Evolutionary conservation across 2,888 invertebrate genomes (phyloP).

Genomic region (Drosophila lutescens): DNA sequence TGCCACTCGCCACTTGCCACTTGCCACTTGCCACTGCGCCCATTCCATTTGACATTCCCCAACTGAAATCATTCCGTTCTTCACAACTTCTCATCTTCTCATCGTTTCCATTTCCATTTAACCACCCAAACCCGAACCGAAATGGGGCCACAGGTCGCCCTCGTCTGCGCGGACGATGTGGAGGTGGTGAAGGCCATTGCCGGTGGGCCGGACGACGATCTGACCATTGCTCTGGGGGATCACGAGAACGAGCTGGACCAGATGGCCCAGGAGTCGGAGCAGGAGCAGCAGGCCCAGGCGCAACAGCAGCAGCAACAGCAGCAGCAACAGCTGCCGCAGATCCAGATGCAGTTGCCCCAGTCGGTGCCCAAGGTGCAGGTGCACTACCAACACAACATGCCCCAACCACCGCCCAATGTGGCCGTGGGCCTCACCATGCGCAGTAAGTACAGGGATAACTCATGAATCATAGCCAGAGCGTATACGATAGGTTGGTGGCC

Average conservation of each 20-base stretch:
- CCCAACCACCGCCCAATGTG: constrained; percentile 60
- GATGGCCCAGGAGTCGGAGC: constrained; percentile 90
- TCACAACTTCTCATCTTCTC: not conserved
- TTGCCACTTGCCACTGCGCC: constrained; percentile 46
- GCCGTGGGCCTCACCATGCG: constrained; percentile 72
- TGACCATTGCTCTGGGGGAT: constrained; percentile 83
- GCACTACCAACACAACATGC: constrained; percentile 84
- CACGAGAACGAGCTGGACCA: constrained; percentile 89
- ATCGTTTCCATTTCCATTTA: not conserved
- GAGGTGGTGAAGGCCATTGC: constrained; percentile 88
- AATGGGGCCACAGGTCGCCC: constrained; percentile 76
- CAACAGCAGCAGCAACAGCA: constrained; percentile 86
- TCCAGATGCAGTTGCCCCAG: constrained; percentile 36
- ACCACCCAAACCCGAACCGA: not conserved
- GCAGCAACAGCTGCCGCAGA: constrained; percentile 62
- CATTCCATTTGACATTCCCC: constrained; percentile 47
- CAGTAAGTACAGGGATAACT: constrained; percentile 70
- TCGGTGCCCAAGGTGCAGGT: constrained; percentile 70
- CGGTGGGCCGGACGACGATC: constrained; percentile 84
- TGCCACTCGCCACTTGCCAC: constrained; percentile 18
- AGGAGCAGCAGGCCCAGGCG: constrained; percentile 84
- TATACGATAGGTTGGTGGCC: no score
- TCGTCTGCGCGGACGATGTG: constrained; percentile 86
- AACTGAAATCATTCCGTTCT: constrained; percentile 19
- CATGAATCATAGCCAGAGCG: no score